These are phyloP conservation scores for Drosophila suzukii DNA, from an alignment of 1,140 invertebrate species.

Conservation along the genomic window DNA sequence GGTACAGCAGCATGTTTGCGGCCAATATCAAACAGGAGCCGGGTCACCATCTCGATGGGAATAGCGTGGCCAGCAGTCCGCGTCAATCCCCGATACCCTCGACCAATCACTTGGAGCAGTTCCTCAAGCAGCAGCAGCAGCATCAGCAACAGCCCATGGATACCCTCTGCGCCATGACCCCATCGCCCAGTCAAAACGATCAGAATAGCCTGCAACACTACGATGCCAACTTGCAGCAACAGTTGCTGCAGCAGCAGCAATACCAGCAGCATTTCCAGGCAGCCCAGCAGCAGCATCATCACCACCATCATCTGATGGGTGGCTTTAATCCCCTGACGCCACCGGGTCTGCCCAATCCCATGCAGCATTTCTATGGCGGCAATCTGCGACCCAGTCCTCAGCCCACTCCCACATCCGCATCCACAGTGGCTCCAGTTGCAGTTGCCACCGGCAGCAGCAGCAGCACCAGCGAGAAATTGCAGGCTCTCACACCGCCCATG, in stretches of 20 bases:
- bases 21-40: conserved; percentile 78
- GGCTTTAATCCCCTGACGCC: conserved; percentile 84
- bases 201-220: conserved; percentile 76
- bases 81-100: conserved; percentile 61
- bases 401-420: conserved; percentile 50
- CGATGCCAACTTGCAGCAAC: conserved; percentile 70
- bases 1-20: conserved; percentile 81
- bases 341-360: conserved; percentile 84
- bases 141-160: conserved; percentile 71
- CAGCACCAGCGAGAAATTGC: conserved; percentile 60
- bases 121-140: conserved; percentile 72
- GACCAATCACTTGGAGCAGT: conserved; percentile 68
- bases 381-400: conserved; percentile 84
- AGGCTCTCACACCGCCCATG: conserved; percentile 80
- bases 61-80: conserved; percentile 59
- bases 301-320: conserved; percentile 73
- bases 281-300: conserved; percentile 70
- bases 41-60: conserved; percentile 53
- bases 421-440: conserved; percentile 9
- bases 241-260: conserved; percentile 76
- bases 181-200: conserved; percentile 85
- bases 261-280: conserved; percentile 82
- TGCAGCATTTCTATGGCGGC: conserved; percentile 83
- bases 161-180: conserved; percentile 81
- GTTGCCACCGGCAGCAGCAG: conserved; percentile 18